Conservation (phyloP, 2,797 vertebrate genomes). For the Mus minutoides region DNA sequence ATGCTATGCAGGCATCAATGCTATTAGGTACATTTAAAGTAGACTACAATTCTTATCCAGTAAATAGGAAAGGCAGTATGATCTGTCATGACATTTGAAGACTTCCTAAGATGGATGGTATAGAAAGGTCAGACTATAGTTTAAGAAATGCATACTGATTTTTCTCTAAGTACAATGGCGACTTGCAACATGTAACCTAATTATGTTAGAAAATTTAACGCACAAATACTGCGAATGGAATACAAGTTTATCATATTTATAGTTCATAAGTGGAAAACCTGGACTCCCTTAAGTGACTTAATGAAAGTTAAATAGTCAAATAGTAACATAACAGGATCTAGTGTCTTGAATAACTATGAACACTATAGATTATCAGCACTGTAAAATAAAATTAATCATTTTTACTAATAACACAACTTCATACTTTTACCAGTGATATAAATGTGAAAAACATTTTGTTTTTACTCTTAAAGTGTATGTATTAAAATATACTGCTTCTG, state of each 20-base stretch:
- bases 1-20: constrained; percentile 64
- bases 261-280: background rate
- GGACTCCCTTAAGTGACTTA: constrained; percentile 7
- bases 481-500: background rate
- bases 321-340: background rate
- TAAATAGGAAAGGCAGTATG: constrained; percentile 63
- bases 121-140: constrained; percentile 14
- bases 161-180: background rate
- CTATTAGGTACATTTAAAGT: constrained; percentile 64
- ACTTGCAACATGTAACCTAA: background rate
- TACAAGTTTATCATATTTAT: background rate
- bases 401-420: background rate
- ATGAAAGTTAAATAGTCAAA: background rate
- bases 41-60: constrained; percentile 57
- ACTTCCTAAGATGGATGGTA: constrained; percentile 33
- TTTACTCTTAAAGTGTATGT: background rate
- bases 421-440: background rate
- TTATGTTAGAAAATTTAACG: constrained; percentile 22
- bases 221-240: background rate
- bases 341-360: background rate
- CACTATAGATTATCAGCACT: background rate
- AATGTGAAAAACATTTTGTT: background rate
- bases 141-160: background rate
- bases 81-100: constrained; percentile 62
- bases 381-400: background rate